Conservation (phyloP, 1,140 invertebrate species). For the Lordiphosa stackelbergi region DNA sequence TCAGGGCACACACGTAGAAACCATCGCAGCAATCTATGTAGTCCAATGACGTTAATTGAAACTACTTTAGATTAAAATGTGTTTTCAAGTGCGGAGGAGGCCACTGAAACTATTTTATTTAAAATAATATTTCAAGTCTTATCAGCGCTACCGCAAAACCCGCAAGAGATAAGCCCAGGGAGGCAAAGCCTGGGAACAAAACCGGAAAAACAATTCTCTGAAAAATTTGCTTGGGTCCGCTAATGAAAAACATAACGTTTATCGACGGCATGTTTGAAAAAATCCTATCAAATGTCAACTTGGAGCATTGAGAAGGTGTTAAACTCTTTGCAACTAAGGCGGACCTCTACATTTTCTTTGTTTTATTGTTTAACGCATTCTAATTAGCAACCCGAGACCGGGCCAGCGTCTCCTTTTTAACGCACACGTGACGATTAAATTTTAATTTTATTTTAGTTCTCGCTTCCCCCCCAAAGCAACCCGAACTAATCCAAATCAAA, state of each 20-base stretch:
- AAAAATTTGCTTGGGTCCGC: slow-evolving; percentile 34
- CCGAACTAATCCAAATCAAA: slow-evolving; percentile 75
- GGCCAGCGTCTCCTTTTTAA: slow-evolving; percentile 50
- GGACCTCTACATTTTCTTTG: slow-evolving; percentile 47
- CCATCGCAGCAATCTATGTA: slow-evolving; percentile 70
- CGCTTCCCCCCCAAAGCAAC: slow-evolving; percentile 32
- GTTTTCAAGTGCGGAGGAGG: slow-evolving; percentile 57
- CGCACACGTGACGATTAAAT: slow-evolving; percentile 76
- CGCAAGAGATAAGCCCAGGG: slow-evolving; percentile 7
- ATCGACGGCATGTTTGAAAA: slow-evolving; percentile 74
- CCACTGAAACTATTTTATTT: too few relatives aligned
- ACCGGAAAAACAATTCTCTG: not conserved
- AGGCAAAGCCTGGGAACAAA: slow-evolving; percentile 2
- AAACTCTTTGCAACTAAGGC: slow-evolving; percentile 60
- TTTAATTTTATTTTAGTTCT: slow-evolving; percentile 57
- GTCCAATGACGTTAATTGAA: slow-evolving; percentile 75
- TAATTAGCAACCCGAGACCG: slow-evolving; percentile 59
- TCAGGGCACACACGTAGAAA: slow-evolving; percentile 35
- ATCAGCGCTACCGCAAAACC: slow-evolving; percentile 1
- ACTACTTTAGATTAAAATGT: slow-evolving; percentile 71
- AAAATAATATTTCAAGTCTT: too few relatives aligned
- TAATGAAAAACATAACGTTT: slow-evolving; percentile 76
- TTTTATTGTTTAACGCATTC: slow-evolving; percentile 75
- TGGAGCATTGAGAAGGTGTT: slow-evolving; percentile 45
- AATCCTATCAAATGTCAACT: slow-evolving; percentile 56